phyloP scores from a whole-genome alignment of 2,888 invertebrate genomes.

The Nasonovia ribisnigri region DNA sequence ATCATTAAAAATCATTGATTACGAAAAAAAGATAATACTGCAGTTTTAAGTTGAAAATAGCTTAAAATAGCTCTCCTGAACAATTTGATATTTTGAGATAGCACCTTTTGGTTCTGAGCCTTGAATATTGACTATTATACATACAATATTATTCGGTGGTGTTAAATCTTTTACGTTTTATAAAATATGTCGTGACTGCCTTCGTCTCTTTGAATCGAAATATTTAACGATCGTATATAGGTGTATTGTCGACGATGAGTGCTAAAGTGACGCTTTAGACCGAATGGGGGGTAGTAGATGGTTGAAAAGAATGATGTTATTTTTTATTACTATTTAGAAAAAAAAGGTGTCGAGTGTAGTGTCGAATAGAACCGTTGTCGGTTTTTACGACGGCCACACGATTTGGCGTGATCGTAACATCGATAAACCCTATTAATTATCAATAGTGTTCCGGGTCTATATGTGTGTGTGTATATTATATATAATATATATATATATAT shows the following conservation, averaged over 20 bases:
- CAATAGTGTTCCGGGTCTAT: neutral
- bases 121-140: too few relatives aligned
- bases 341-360: neutral
- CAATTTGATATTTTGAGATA: too few relatives aligned
- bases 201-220: neutral
- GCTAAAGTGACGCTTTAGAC: neutral
- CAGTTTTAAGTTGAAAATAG: too few relatives aligned
- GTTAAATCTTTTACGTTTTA: neutral
- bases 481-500: too few relatives aligned
- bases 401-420: neutral
- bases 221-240: neutral
- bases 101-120: too few relatives aligned
- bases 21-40: too few relatives aligned
- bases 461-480: neutral
- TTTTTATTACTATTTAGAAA: neutral
- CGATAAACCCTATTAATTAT: constrained; percentile 16
- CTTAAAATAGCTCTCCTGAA: too few relatives aligned
- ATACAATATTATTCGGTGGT: neutral
- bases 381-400: neutral
- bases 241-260: neutral
- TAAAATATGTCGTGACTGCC: neutral
- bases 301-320: neutral
- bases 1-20: too few relatives aligned
- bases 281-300: neutral
- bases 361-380: neutral